phyloP scores from a whole-genome alignment of 2,888 invertebrate species.

The Quadroppia sp. region DNA sequence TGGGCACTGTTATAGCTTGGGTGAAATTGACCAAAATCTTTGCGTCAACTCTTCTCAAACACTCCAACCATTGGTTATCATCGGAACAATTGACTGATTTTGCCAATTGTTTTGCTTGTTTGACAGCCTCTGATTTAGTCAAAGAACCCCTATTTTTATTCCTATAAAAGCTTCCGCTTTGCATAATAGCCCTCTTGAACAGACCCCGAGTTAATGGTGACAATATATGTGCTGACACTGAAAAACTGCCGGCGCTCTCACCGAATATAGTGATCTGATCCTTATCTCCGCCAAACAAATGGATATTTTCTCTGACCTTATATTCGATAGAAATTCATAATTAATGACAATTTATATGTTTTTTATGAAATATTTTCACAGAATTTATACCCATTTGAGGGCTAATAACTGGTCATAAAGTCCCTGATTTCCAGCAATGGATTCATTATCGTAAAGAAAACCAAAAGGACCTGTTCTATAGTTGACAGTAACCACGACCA shows the following conservation, averaged over 20 bases:
- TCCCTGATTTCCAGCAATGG: background rate
- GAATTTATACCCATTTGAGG: background rate
- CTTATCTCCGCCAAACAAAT: slow-evolving; percentile 20
- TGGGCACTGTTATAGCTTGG: background rate
- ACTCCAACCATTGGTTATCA: background rate
- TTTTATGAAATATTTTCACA: too few species aligned
- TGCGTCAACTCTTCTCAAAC: slow-evolving; percentile 20
- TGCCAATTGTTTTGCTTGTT: background rate
- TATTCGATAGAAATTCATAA: background rate
- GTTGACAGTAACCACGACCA: background rate
- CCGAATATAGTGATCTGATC: slow-evolving; percentile 1
- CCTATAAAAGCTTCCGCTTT: background rate
- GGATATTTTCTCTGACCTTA: slow-evolving; percentile 23
- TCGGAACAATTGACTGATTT: background rate
- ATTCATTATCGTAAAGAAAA: background rate
- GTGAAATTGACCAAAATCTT: background rate
- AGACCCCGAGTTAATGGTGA: slow-evolving; percentile 36
- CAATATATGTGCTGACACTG: slow-evolving; percentile 13
- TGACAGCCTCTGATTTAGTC: background rate
- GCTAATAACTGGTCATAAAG: background rate
- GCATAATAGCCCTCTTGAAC: slow-evolving; percentile 40
- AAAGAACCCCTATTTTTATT: background rate
- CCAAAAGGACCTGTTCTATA: background rate
- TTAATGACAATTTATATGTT: too few species aligned
- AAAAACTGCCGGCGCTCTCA: slow-evolving; percentile 1